Conservation (phyloP, 92 coral and sea anemone genomes). For the Phymanthus crucifer region DNA sequence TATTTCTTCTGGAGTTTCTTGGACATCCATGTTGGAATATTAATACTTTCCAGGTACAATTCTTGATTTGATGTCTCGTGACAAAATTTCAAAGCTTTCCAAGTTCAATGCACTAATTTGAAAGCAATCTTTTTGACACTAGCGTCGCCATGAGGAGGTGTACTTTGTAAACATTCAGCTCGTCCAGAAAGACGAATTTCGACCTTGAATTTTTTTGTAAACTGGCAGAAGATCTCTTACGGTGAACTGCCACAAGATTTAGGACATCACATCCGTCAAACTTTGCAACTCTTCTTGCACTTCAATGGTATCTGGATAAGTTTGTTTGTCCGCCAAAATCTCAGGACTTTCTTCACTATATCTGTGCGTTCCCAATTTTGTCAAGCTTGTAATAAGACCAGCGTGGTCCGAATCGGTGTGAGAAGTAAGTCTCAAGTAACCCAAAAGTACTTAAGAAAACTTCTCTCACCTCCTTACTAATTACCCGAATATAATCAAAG, state of each 20-base stretch:
- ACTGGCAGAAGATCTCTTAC: too few relatives aligned
- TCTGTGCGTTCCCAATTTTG: not conserved
- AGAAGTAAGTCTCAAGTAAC: not conserved
- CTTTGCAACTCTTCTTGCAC: too few relatives aligned
- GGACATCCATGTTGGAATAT: not conserved
- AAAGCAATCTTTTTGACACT: too few relatives aligned
- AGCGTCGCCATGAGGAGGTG: too few relatives aligned
- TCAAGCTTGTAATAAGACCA: not conserved
- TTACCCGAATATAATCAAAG: constrained; percentile 16
- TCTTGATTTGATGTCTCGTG: not conserved
- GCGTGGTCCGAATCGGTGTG: not conserved
- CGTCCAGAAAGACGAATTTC: too few relatives aligned
- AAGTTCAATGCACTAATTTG: not conserved
- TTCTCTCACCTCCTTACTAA: constrained; percentile 28
- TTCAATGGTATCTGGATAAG: too few relatives aligned
- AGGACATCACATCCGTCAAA: too few relatives aligned
- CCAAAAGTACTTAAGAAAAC: constrained; percentile 25
- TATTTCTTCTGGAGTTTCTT: constrained; percentile 19
- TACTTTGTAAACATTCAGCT: too few relatives aligned
- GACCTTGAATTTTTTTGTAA: too few relatives aligned
- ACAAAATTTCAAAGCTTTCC: not conserved
- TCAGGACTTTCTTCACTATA: not conserved
- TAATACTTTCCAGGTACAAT: not conserved
- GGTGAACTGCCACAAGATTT: too few relatives aligned
- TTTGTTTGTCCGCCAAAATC: not conserved